A percentile compares a stretch with the other conserved stretches of the same genome.
These are phyloP conservation scores for Sander vitreus DNA, from an alignment of 2,113 vertebrate genomes.

Conservation along the genomic window DNA sequence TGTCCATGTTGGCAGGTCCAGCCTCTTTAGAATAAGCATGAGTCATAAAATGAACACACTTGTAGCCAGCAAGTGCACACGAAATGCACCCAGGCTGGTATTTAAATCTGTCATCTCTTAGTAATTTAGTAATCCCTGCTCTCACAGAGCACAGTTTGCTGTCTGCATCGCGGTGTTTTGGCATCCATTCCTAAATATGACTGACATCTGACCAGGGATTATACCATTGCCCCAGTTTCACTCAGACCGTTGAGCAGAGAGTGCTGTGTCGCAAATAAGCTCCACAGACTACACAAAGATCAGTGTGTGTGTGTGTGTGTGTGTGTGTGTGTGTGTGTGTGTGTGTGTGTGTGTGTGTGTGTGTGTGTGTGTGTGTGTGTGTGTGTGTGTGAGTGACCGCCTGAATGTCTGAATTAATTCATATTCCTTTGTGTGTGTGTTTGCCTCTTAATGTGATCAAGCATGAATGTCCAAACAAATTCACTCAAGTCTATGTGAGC, in stretches of 20 bases:
- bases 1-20: not conserved
- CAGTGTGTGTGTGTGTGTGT: not conserved
- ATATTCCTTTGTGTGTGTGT: no score
- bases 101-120: constrained; percentile 45
- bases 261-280: constrained; percentile 19
- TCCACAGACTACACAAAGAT: constrained; percentile 46
- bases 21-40: not conserved
- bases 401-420: no score
- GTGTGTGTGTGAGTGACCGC: no score
- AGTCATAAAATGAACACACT: constrained; percentile 39
- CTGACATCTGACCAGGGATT: constrained; percentile 68
- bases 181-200: constrained; percentile 57
- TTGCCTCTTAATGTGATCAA: not conserved
- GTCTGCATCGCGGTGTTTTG: constrained; percentile 48
- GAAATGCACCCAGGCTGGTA: constrained; percentile 43
- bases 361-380: not conserved
- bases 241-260: constrained; percentile 34
- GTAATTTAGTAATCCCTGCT: constrained; percentile 56
- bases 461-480: constrained; percentile 14
- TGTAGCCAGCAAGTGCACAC: constrained; percentile 26
- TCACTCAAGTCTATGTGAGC: constrained; percentile 8
- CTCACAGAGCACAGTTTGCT: constrained; percentile 36
- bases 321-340: constrained; percentile 13
- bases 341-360: constrained; percentile 18
- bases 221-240: constrained; percentile 69